Evolutionary conservation across 1,140 invertebrate genomes (phyloP), one percentile per base, ranked within the genome.

Genomic region (Ericerus pela): DNA sequence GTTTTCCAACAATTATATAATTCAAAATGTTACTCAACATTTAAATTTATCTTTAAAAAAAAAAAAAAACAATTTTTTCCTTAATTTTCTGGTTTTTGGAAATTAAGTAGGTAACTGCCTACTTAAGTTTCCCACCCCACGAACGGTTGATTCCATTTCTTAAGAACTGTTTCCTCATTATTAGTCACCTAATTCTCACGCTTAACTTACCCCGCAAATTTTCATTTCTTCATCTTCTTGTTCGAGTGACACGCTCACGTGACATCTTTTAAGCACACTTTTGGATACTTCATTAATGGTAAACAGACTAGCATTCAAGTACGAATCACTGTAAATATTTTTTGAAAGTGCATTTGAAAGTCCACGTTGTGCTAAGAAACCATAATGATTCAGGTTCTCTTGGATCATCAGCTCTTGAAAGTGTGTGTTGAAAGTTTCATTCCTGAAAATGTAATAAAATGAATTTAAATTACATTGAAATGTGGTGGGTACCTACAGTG

Each of bases 211-310:
- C 12, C 58, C 70, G 18, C 81, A 75, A 1, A 81, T 58, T 6
- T 58, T 27, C 4, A 54, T 54, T 16, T 41, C 30, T 2, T 74
- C 62, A 0, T 69, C 65, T 0, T 73, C 64, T 11, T 74, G 75
- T 27, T 79, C 70, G 3, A 88, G 54, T 22, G 81, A 68, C 11
- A 88, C 75, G 66, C 88, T 79, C 10, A 89, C 84, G 0, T 76
- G 71, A 16, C 84, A 85, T 24, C 82, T 71, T 66, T 88, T 89
- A 1, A 88, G 66, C 2, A 90, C 72, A 18, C 84, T 84, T 30
- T 76, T 73, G 14, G 72, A 75, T 1, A 86, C 80, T 67, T 88
- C 84, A 65, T 88, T 80, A n/a, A 83, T 71, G 4, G 84, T 80
- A 0, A 83, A 69, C 11, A 90, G 70, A 1, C 76, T 76, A 26